Base-by-base conservation (phyloP, 2,888 invertebrate genomes). In the Nipponacmea schrenckii region DNA sequence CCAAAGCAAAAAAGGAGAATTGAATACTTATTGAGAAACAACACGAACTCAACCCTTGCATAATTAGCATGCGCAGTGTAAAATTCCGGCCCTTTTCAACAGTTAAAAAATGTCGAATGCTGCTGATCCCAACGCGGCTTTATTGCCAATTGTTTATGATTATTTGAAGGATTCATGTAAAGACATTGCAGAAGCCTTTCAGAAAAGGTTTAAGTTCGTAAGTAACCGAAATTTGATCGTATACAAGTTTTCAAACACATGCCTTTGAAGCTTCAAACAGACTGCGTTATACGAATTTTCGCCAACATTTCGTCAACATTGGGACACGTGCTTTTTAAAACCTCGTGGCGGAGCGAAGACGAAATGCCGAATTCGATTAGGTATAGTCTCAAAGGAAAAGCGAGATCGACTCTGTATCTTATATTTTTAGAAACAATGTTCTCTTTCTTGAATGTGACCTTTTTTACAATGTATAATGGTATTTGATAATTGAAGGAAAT, bases 141-240 rank as follows among this genome's bases (percentile, higher is more conserved):
- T 70, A 48, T 31, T 67, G 17, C 70, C 70, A n/a, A 17, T 46
- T 24, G 73, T 73, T 1, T 73, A 70, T 64, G 56, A 39, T 14
- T 73, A 63, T 64, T 67, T 73, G 12, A 69, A 66, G 50, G 67
- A 67, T 17, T 56, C 56, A 1, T 70, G 70, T 27, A 24, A n/a
- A 15, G 73, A 73, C 26, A 69, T 69, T 1, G 73, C 73, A n/a
- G 70, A 73, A 3, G 44, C 45, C 39, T 64, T 73, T 27, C 63
- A 73, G 67, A 73, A 73, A 39, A 70, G 67, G 50, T 67, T 63
- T 44, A 67, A 67, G 26, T 48, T 44, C 8, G 73, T 73, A 69
- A 56, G 45, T 46, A 66, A 26, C 8, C 14, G 3, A 39, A 20
- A 44, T 3, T 5, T 39, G 39, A 39, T 39, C 39, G 8, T 39